Evolutionary conservation across 1,140 invertebrate species (phyloP).

Genomic region (Solenopsis fugax): DNA sequence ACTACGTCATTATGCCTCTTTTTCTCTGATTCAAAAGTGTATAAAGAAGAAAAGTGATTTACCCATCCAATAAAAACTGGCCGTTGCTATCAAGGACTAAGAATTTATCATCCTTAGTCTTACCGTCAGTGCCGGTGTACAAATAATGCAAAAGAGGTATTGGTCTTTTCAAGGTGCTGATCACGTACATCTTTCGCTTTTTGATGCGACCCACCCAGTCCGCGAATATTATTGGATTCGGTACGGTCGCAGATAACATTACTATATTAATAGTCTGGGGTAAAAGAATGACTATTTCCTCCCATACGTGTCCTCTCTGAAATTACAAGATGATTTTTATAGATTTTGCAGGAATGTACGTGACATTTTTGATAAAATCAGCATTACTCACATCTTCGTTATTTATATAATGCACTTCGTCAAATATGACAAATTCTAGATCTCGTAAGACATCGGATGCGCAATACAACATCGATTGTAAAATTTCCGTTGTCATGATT

Average conservation of each 20-base stretch:
- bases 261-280: slow-evolving; percentile 98
- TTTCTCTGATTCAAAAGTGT: not conserved
- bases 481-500: slow-evolving; percentile 99
- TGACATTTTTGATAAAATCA: not conserved
- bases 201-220: slow-evolving; percentile 99
- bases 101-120: slow-evolving; percentile 94
- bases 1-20: not conserved
- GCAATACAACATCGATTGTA: slow-evolving; percentile 98
- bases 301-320: slow-evolving; percentile 99
- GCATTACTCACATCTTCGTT: slow-evolving; percentile 93
- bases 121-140: slow-evolving; percentile 94
- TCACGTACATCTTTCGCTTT: slow-evolving; percentile 97
- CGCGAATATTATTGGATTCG: slow-evolving; percentile 98
- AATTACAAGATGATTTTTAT: slow-evolving; percentile 64
- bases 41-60: slow-evolving; percentile 72
- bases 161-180: slow-evolving; percentile 97
- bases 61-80: slow-evolving; percentile 91
- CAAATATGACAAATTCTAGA: slow-evolving; percentile 99
- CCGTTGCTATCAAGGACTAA: slow-evolving; percentile 93
- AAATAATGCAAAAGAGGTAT: slow-evolving; percentile 98
- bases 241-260: slow-evolving; percentile 99
- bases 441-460: slow-evolving; percentile 98
- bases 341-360: not conserved
- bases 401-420: slow-evolving; percentile 99
- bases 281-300: slow-evolving; percentile 98